A percentile compares a stretch with the other conserved stretches of the same genome.
phyloP scores from a whole-genome alignment of 2,113 vertebrate species.

The Puffinus mauretanicus region DNA sequence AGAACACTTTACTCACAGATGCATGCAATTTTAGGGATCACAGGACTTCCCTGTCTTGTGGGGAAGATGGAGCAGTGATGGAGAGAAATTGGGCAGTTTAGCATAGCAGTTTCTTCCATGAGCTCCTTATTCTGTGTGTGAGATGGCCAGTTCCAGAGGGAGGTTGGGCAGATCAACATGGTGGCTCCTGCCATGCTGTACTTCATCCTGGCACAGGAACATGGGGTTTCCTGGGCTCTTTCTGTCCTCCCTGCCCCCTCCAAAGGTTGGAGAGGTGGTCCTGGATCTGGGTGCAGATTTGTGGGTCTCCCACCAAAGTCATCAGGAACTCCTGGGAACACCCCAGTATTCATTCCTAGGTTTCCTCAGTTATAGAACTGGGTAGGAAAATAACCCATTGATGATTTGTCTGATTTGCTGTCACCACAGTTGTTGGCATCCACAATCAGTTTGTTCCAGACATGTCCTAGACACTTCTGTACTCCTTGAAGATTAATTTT shows the following conservation, averaged over 20 bases:
- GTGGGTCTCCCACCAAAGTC: background rate
- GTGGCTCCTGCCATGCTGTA: background rate
- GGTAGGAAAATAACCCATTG: background rate
- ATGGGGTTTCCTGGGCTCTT: background rate
- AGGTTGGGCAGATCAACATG: background rate
- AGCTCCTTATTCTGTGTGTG: fast-evolving
- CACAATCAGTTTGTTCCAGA: background rate
- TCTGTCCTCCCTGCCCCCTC: background rate
- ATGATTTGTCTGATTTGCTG: background rate
- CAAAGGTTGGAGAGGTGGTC: background rate
- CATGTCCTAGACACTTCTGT: background rate
- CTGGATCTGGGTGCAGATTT: background rate
- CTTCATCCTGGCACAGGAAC: background rate
- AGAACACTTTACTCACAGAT: background rate
- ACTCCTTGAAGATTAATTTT: background rate
- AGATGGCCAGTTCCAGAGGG: background rate
- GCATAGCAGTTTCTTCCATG: background rate
- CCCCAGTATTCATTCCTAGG: background rate
- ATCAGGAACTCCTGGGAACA: background rate
- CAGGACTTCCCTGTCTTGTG: fast-evolving
- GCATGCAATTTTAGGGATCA: background rate
- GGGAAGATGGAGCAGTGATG: background rate
- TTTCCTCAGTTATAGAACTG: background rate
- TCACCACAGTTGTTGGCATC: background rate
- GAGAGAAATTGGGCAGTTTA: background rate